Base-by-base conservation (phyloP, 2,797 vertebrate genomes). In the Lacerta agilis region DNA sequence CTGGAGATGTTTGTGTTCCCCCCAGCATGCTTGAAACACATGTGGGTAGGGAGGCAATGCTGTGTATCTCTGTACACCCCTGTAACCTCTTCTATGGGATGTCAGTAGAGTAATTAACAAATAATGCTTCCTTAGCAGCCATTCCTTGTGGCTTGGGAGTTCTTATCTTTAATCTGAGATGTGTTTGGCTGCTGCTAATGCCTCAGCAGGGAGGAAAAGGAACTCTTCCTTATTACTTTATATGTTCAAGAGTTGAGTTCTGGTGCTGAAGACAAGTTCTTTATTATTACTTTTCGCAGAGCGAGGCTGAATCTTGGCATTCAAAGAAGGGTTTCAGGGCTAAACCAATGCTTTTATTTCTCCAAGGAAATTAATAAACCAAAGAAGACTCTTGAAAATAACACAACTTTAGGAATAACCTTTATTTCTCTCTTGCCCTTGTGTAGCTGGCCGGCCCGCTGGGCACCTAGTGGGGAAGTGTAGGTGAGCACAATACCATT, bases 211-310 rank as follows among this genome's bases (percentile, higher is more conserved):
- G 38, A 41, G 33, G 25, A n/a, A 38, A 82, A 36, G 79, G 27
- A 41, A 49, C 9, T 83, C 55, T 77, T 87, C 41, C 66, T 85
- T 85, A 75, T 75, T 67, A 77, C 41, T 82, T 87, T 66, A 77
- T 61, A 83, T 38, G 29, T 77, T 83, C n/a, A 67, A 87, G 3
- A 6, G 25, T 20, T 10, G 33, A 41, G 41, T 9, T 83, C 41
- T 69, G 27, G 25, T 77, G 13, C n/a, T 41, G 20, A 77, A 61
- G 20, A 45, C 78, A 87, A 64, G 41, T 67, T 82, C 38, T 45
- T 72, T 64, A 81, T 87, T 82, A 67, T 77, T 82, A 23, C 33
- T 77, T 76, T 82, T 67, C n/a, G 29, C 27, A 69, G 61, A 69
- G 33, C 45, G n/a, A 83, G 73, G 73, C 27, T 58, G 36, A 61